A percentile compares a stretch with the other conserved stretches of the same genome.
Evolutionary conservation across 2,888 invertebrate genomes (phyloP).

Genomic region (Euplexia lucipara): DNA sequence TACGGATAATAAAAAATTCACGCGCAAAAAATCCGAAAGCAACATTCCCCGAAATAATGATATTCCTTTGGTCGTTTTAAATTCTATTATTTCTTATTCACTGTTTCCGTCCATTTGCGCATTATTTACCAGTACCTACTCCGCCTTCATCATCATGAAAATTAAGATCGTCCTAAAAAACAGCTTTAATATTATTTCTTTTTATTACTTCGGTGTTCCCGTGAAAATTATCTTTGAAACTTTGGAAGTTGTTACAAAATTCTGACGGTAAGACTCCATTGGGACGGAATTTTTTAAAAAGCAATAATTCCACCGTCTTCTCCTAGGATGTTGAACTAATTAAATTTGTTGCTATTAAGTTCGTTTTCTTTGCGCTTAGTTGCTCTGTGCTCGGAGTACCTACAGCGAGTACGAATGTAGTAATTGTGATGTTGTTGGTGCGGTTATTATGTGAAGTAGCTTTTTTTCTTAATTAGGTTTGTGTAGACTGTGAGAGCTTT

Average conservation of each 20-base stretch:
- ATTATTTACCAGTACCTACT: constrained; percentile 33
- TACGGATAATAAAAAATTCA: no score
- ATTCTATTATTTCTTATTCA: constrained; percentile 12
- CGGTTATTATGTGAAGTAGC: constrained; percentile 34
- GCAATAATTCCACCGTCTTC: constrained; percentile 54
- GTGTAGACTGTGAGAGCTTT: constrained; percentile 26
- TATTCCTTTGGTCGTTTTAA: not conserved
- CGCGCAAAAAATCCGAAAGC: no score
- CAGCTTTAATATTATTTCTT: constrained; percentile 55
- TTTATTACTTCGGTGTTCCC: constrained; percentile 54
- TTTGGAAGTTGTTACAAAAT: constrained; percentile 63
- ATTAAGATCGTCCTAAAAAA: constrained; percentile 50
- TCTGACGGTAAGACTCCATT: constrained; percentile 48
- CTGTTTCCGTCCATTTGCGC: constrained; percentile 3
- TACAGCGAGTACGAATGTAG: not conserved
- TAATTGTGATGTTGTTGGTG: constrained; percentile 46
- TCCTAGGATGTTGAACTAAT: constrained; percentile 54
- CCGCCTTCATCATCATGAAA: constrained; percentile 49
- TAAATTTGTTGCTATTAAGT: constrained; percentile 54
- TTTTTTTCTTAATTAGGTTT: constrained; percentile 40
- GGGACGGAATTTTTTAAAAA: constrained; percentile 55
- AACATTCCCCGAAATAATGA: no score
- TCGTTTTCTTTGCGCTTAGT: constrained; percentile 38
- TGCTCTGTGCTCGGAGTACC: constrained; percentile 14
- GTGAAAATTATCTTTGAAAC: constrained; percentile 58